Conservation (phyloP, 1,140 invertebrate species). For the Brachionus koreanus region DNA sequence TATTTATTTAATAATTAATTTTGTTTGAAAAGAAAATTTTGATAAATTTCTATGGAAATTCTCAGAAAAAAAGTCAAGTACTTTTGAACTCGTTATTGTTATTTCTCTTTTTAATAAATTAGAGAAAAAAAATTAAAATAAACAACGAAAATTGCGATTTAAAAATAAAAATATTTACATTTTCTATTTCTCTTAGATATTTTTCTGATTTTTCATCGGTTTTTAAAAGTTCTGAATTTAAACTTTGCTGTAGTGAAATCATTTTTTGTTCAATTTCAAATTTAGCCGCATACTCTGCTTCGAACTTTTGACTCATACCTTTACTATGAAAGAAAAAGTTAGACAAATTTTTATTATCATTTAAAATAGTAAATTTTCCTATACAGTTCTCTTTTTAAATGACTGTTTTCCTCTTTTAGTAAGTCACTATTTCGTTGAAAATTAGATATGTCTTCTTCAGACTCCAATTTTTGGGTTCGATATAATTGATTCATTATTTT, state of each 20-base stretch:
- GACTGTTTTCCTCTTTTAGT: constrained; percentile 55
- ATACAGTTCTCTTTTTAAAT: constrained; percentile 23
- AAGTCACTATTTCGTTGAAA: constrained; percentile 74
- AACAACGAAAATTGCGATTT: neutral
- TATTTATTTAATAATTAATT: no score
- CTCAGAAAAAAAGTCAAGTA: no score
- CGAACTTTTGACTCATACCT: constrained; percentile 6
- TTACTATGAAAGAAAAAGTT: neutral
- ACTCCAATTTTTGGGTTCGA: constrained; percentile 42
- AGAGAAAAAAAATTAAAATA: neutral
- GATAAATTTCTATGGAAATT: no score
- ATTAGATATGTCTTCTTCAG: constrained; percentile 48
- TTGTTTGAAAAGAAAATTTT: no score
- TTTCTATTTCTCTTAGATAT: constrained; percentile 29
- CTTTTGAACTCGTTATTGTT: no score
- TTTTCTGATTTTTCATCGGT: constrained; percentile 25
- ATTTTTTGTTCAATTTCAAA: constrained; percentile 6
- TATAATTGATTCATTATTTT: constrained; percentile 48
- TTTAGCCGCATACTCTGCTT: neutral
- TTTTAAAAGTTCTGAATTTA: constrained; percentile 1
- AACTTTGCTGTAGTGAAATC: constrained; percentile 1
- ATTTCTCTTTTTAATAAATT: no score
- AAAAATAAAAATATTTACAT: neutral
- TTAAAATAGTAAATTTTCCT: neutral
- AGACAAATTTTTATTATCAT: neutral